Conservation (phyloP, 1,140 invertebrate species). For the Drosophila bocqueti region DNA sequence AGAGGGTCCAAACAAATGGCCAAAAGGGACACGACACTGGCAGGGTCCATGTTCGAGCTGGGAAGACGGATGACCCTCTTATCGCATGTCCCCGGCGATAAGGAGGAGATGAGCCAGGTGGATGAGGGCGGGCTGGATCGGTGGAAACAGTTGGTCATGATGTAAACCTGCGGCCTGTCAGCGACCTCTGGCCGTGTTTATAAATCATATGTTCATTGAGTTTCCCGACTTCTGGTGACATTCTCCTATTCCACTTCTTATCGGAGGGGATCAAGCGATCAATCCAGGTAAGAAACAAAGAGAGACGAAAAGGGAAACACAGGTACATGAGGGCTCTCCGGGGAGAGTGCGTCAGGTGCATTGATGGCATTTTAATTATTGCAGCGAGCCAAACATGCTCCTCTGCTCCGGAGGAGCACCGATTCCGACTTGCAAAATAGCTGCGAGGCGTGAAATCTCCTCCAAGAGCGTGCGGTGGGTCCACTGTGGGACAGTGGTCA, state of each 20-base stretch:
- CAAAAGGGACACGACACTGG: slow-evolving; percentile 9
- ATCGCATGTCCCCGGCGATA: slow-evolving; percentile 45
- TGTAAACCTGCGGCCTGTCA: slow-evolving; percentile 49
- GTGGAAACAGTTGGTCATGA: slow-evolving; percentile 40
- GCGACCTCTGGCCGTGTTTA: slow-evolving; percentile 26
- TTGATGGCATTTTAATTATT: slow-evolving; percentile 79
- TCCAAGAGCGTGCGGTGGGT: slow-evolving; percentile 42
- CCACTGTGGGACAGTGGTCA: neutral
- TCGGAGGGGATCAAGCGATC: slow-evolving; percentile 64
- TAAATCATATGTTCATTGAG: slow-evolving; percentile 76
- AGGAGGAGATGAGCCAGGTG: slow-evolving; percentile 29
- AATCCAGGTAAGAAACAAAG: slow-evolving; percentile 35
- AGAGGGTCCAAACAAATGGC: slow-evolving; percentile 17
- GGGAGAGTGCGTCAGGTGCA: slow-evolving; percentile 44
- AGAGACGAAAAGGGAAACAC: neutral
- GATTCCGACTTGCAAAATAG: slow-evolving; percentile 58
- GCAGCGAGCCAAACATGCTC: slow-evolving; percentile 34
- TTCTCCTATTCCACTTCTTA: slow-evolving; percentile 55
- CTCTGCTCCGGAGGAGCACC: neutral
- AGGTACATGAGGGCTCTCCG: slow-evolving; percentile 17
- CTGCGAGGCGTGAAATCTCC: slow-evolving; percentile 75
- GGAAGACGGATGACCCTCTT: slow-evolving; percentile 49
- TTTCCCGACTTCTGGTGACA: slow-evolving; percentile 57
- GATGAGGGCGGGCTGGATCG: slow-evolving; percentile 8
- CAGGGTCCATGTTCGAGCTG: neutral